Evolutionary conservation across 2,113 vertebrate genomes (phyloP), one percentile per base, ranked within the genome.

Genomic region (Xenopus borealis): DNA sequence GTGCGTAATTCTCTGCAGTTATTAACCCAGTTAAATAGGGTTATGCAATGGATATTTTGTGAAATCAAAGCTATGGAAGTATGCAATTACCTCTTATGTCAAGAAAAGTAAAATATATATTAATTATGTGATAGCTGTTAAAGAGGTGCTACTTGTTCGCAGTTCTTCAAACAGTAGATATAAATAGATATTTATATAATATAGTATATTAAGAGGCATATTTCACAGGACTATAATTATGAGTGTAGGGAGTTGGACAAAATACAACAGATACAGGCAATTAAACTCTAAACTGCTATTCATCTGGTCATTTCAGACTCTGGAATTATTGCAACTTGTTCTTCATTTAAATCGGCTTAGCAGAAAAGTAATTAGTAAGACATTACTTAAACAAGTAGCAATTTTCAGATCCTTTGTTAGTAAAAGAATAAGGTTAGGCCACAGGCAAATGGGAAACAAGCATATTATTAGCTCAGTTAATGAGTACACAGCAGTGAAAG

Each of bases 151-250:
- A 40, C 33, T 7, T 40, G 33, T 40, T 40, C 33, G 7, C 33
- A 40, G 33, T 40, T 40, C 8, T 40, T 40, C 33, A 40, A 40
- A 40, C 33, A 40, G 33, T 40, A 40, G 1, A 2, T 40, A 40
- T 40, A 40, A 4, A 40, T 40, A 40, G 5, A 40, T 40, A 40
- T 40, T 7, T 40, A 40, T 40, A 40, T 40, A 4, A 40, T 40
- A 40, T 40, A 40, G 33, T 40, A 40, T 40, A 40, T 40, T 40
- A 40, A 40, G 58, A 52, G 52, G 33, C 46, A 53, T 52, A 52
- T 63, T 63, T 63, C 53, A 12, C 61, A 40, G 23, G 14, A 72
- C 61, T 72, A 40, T 72, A 72, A 72, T 72, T 72, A 72, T 53
- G 7, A 53, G 17, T 16, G 20, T 12, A 63, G 61, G 23, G n/a